Conservation (phyloP, 2,888 invertebrate species). For the Tenthredo livida region DNA sequence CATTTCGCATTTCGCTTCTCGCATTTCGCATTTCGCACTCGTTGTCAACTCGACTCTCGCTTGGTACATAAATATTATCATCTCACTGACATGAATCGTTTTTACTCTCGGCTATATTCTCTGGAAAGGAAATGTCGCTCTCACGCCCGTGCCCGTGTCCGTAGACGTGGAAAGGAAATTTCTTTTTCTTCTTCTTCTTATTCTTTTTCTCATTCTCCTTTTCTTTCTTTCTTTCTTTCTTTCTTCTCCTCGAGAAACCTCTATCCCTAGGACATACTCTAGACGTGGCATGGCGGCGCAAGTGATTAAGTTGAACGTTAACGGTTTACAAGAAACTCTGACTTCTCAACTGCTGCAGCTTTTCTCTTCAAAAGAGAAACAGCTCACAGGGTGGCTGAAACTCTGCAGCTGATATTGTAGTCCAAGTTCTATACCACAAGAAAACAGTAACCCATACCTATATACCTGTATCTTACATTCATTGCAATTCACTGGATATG, state of each 20-base stretch:
- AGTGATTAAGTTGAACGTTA: conserved; percentile 27
- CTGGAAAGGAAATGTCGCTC: neutral
- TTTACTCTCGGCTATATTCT: neutral
- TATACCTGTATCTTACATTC: neutral
- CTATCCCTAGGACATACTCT: neutral
- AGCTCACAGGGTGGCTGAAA: neutral
- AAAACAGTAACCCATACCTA: neutral
- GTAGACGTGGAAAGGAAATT: conserved; percentile 5
- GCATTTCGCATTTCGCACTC: conserved; percentile 23
- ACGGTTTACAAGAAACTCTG: neutral
- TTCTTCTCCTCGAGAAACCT: neutral
- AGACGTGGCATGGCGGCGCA: conserved; percentile 23
- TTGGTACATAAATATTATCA: conserved; percentile 12
- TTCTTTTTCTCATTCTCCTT: neutral
- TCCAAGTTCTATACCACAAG: neutral
- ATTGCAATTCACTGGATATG: conserved; percentile 19
- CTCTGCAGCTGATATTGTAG: neutral
- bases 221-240: neutral
- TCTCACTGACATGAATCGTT: neutral
- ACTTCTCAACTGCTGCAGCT: neutral
- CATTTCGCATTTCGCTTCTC: conserved; percentile 16
- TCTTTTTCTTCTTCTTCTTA: neutral
- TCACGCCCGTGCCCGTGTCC: neutral
- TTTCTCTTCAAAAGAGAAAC: neutral
- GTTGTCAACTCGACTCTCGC: neutral